Percentiles rank a stretch among this genome's conserved stretches.
These are phyloP conservation scores for Alsophila aescularia DNA, from an alignment of 2,888 invertebrate genomes.

Conservation along the genomic window DNA sequence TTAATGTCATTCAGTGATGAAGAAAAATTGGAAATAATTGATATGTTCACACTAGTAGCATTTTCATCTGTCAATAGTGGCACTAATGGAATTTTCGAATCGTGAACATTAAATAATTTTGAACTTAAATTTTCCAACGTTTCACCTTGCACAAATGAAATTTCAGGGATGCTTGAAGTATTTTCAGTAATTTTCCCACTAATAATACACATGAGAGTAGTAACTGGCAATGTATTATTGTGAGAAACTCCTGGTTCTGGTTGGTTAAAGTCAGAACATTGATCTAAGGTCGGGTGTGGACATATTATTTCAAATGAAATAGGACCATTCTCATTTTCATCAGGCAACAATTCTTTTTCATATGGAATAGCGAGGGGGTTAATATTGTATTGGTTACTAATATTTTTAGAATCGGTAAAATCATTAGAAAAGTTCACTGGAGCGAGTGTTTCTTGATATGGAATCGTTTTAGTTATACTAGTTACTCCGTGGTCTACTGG, in stretches of 20 bases:
- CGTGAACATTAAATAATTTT: neutral
- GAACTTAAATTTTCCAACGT: neutral
- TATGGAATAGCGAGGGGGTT: neutral
- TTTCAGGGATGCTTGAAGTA: neutral
- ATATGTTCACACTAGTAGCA: neutral
- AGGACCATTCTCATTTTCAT: neutral
- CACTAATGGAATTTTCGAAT: neutral
- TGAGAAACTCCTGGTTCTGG: neutral
- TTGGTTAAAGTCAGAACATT: constrained; percentile 1
- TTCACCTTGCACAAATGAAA: neutral
- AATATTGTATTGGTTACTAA: neutral
- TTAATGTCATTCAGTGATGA: neutral
- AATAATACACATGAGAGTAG: constrained; percentile 3
- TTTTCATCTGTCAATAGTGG: neutral
- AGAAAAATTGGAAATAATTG: neutral
- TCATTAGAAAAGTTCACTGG: neutral
- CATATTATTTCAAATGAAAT: neutral
- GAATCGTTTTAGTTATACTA: neutral
- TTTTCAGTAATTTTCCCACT: constrained; percentile 3
- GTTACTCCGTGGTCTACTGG: neutral
- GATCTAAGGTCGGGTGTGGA: constrained; percentile 1
- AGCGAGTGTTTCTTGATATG: neutral
- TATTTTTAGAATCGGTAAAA: neutral
- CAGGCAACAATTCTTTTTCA: neutral
- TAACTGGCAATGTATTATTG: neutral